Conservation (phyloP, 2,888 invertebrate genomes). For the Drosophila lacicola region DNA sequence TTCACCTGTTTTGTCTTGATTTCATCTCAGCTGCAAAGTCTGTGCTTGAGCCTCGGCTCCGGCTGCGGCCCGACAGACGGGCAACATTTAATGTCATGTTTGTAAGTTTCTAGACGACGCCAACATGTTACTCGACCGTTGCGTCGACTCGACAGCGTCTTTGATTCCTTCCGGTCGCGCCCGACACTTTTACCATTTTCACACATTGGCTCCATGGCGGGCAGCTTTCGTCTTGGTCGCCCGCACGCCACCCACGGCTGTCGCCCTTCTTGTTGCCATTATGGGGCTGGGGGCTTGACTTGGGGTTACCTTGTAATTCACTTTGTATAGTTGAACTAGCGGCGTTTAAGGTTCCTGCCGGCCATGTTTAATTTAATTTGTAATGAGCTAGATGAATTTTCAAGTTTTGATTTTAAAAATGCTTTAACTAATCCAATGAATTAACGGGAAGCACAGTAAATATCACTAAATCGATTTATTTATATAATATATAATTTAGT, state of each 20-base stretch:
- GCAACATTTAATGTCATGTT: constrained; percentile 78
- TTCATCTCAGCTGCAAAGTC: constrained; percentile 19
- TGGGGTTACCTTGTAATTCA: constrained; percentile 33
- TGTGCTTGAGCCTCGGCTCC: neutral
- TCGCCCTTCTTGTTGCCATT: constrained; percentile 29
- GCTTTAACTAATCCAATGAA: no score
- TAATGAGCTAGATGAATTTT: constrained; percentile 16
- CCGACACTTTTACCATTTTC: constrained; percentile 49
- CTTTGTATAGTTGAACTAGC: constrained; percentile 28
- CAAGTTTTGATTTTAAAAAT: neutral
- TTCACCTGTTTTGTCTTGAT: constrained; percentile 63
- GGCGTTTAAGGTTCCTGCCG: constrained; percentile 31
- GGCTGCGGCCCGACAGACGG: constrained; percentile 17
- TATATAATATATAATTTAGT: no score
- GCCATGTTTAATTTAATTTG: constrained; percentile 38
- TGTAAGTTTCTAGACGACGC: constrained; percentile 75
- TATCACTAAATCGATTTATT: no score
- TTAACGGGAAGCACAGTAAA: no score
- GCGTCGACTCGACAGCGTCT: constrained; percentile 40
- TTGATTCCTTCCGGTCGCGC: constrained; percentile 57
- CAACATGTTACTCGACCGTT: constrained; percentile 63
- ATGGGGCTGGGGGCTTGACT: constrained; percentile 25
- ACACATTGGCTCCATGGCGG: constrained; percentile 32
- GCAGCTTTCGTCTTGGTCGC: constrained; percentile 1
- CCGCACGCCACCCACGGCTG: constrained; percentile 1